These are phyloP conservation scores for Hybognathus amarus DNA, from an alignment of 2,797 vertebrate genomes.

Conservation along the genomic window DNA sequence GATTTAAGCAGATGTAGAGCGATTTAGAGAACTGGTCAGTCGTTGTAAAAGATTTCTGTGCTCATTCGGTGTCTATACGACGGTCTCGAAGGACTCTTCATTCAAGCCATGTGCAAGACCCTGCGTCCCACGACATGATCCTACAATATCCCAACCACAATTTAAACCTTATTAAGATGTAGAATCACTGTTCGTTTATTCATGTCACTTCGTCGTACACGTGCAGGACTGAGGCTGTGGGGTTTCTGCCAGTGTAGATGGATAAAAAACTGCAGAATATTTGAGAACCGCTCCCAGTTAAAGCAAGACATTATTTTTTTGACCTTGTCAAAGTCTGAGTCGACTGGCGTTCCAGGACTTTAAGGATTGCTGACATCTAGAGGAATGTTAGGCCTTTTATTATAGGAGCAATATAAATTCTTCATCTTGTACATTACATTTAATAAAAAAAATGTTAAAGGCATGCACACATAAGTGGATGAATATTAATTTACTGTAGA, in stretches of 20 bases:
- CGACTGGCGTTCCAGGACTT: conserved; percentile 63
- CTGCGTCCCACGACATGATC: conserved; percentile 1
- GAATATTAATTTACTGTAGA: not conserved
- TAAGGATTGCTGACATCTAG: conserved; percentile 23
- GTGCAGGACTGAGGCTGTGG: conserved; percentile 73
- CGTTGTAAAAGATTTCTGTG: conserved; percentile 34
- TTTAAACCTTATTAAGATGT: conserved; percentile 51
- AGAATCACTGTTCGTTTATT: conserved; percentile 52
- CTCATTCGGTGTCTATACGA: not conserved
- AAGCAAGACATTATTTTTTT: conserved; percentile 73
- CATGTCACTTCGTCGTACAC: conserved; percentile 48
- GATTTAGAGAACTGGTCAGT: conserved; percentile 34
- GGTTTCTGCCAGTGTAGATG: conserved; percentile 72
- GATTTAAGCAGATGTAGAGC: conserved; percentile 56
- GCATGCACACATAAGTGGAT: not conserved
- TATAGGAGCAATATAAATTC: not conserved
- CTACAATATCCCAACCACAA: conserved; percentile 40
- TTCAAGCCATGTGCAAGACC: conserved; percentile 20
- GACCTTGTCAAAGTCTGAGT: conserved; percentile 72
- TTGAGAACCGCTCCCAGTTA: conserved; percentile 73
- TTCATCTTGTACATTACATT: not conserved
- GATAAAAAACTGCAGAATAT: conserved; percentile 73
- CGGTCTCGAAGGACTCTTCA: not conserved
- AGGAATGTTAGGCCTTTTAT: conserved; percentile 9
- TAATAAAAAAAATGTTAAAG: not conserved